phyloP scores from a whole-genome alignment of 2,113 vertebrate species.

The Sisor rabdophorus region DNA sequence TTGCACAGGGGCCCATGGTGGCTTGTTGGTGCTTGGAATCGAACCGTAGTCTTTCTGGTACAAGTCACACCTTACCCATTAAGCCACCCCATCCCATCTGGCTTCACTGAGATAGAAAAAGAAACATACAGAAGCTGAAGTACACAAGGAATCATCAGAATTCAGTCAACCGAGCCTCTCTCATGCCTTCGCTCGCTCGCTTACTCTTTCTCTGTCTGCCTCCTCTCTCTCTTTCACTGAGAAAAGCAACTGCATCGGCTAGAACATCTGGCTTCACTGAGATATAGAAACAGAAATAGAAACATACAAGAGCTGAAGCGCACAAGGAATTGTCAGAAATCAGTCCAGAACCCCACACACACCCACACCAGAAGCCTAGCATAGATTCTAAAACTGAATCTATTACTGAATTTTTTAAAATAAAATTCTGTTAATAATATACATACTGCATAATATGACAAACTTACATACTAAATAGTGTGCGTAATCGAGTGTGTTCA shows the following conservation, averaged over 20 bases:
- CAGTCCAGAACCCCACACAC: not conserved
- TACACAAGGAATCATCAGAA: conserved; percentile 34
- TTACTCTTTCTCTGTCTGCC: no score
- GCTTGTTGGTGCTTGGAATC: no score
- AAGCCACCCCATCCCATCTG: not conserved
- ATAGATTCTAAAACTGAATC: no score
- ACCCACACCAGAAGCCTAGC: conserved; percentile 3
- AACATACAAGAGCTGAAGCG: not conserved
- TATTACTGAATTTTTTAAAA: no score
- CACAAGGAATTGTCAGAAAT: conserved; percentile 36
- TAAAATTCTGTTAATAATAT: not conserved
- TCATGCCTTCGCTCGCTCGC: no score
- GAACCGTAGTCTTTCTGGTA: no score
- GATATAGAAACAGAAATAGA: conserved; percentile 34
- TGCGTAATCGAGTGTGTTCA: no score
- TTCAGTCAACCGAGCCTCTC: conserved; percentile 25
- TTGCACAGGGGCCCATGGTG: no score
- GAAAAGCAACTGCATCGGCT: conserved; percentile 25
- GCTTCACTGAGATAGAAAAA: conserved; percentile 20
- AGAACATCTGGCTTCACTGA: not conserved
- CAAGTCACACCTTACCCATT: no score
- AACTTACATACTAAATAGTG: no score
- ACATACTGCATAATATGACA: not conserved
- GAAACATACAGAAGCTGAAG: conserved; percentile 3
- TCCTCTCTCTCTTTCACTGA: conserved; percentile 7